Conservation (phyloP, 2,113 vertebrate species). For the Larimichthys crocea region DNA sequence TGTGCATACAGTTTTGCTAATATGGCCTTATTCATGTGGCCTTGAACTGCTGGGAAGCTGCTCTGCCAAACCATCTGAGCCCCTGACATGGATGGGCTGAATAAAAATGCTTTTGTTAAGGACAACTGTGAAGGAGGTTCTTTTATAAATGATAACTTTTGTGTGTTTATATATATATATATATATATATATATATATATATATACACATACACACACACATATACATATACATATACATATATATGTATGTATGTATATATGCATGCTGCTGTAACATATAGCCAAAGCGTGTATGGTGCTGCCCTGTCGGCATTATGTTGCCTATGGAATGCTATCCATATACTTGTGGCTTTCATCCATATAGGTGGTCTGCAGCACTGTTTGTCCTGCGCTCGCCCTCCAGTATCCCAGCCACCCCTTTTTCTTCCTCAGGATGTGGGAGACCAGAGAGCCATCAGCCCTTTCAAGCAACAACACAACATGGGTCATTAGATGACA, state of each 20-base stretch:
- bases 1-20: slow-evolving; percentile 56
- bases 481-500: slow-evolving; percentile 76
- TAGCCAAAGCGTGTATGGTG: slow-evolving; percentile 6
- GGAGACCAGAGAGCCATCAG: slow-evolving; percentile 56
- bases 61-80: slow-evolving; percentile 11
- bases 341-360: slow-evolving; percentile 73
- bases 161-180: too few relatives aligned
- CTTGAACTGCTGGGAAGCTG: slow-evolving; percentile 29
- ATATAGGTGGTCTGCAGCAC: slow-evolving; percentile 70
- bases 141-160: slow-evolving; percentile 13
- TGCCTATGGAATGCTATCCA: slow-evolving; percentile 43
- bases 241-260: too few relatives aligned
- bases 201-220: too few relatives aligned
- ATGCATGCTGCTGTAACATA: not conserved
- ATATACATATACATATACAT: too few relatives aligned
- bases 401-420: slow-evolving; percentile 44
- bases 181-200: too few relatives aligned
- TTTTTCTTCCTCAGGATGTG: slow-evolving; percentile 77
- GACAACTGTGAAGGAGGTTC: slow-evolving; percentile 5
- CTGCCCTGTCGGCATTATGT: slow-evolving; percentile 18
- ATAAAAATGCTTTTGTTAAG: slow-evolving; percentile 10
- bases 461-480: slow-evolving; percentile 71
- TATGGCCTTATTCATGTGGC: slow-evolving; percentile 58
- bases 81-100: slow-evolving; percentile 26
- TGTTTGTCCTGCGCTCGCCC: slow-evolving; percentile 65